These are phyloP conservation scores for Latrodectus hesperus DNA, from an alignment of 2,888 invertebrate species.

Conservation along the genomic window DNA sequence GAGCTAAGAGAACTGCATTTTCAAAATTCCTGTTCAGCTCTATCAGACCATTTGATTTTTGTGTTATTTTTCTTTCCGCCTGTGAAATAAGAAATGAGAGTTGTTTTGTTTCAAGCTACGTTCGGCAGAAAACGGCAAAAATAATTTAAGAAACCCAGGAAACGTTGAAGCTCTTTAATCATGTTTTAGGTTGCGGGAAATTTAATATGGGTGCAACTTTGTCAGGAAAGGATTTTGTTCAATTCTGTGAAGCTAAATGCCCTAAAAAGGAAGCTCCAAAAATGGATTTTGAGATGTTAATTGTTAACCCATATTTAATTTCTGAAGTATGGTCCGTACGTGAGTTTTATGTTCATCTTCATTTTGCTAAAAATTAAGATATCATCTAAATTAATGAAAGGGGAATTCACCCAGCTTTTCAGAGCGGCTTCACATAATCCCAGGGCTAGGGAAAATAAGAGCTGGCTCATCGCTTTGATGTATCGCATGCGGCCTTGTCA, in stretches of 20 bases:
- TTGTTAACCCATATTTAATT: too few species aligned
- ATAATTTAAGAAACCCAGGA: conserved; percentile 11
- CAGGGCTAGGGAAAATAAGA: too few species aligned
- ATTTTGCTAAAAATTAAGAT: too few species aligned
- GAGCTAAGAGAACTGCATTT: too few species aligned
- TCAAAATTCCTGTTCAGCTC: too few species aligned
- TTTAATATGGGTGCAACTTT: conserved; percentile 9
- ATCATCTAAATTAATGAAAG: conserved; percentile 13
- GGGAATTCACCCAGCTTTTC: background rate
- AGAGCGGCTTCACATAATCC: background rate
- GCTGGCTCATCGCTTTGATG: too few species aligned
- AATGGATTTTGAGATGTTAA: too few species aligned
- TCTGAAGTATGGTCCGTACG: too few species aligned
- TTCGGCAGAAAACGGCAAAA: background rate
- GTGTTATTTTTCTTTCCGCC: conserved; percentile 1
- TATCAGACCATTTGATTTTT: conserved; percentile 2
- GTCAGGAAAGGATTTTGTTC: conserved; percentile 7
- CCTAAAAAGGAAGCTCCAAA: background rate
- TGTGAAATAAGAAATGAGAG: background rate
- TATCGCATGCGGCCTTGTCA: too few species aligned
- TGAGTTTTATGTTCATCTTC: too few species aligned
- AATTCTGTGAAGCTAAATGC: background rate
- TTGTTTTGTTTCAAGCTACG: background rate
- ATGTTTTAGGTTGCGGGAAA: conserved; percentile 1
- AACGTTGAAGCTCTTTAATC: background rate